A percentile compares a stretch with the other conserved stretches of the same genome.
Conservation (phyloP, 2,888 invertebrate genomes). For the Cataglyphis rosenhaueri region DNA sequence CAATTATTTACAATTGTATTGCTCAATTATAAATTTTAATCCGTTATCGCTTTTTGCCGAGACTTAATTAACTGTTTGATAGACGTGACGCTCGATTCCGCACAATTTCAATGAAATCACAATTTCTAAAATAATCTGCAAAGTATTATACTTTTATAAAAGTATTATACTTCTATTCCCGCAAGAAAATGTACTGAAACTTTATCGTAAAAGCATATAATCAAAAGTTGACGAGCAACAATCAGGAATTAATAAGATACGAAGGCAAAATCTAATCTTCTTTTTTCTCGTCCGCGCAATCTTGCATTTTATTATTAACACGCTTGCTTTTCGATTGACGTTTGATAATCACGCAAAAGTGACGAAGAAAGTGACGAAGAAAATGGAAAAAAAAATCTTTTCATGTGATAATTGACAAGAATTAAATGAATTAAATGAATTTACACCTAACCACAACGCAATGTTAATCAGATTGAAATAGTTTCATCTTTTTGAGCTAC, state of each 20-base stretch:
- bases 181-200: slow-evolving; percentile 35
- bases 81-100: neutral
- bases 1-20: slow-evolving; percentile 37
- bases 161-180: slow-evolving; percentile 1
- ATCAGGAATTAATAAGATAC: slow-evolving; percentile 51
- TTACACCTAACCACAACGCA: neutral
- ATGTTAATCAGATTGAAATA: slow-evolving; percentile 22
- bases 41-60: neutral
- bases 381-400: slow-evolving; percentile 22
- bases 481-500: slow-evolving; percentile 11
- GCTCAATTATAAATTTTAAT: slow-evolving; percentile 32
- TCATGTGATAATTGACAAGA: neutral
- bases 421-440: neutral
- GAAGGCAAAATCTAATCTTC: slow-evolving; percentile 8
- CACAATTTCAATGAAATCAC: slow-evolving; percentile 18
- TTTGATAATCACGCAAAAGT: slow-evolving; percentile 43
- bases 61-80: slow-evolving; percentile 31
- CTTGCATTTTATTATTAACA: slow-evolving; percentile 36
- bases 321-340: slow-evolving; percentile 33
- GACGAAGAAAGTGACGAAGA: slow-evolving; percentile 16
- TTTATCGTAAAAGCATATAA: slow-evolving; percentile 39
- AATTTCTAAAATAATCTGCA: slow-evolving; percentile 3
- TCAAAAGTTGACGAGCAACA: slow-evolving; percentile 51
- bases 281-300: slow-evolving; percentile 15
- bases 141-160: neutral